Evolutionary conservation across 2,113 vertebrate species (phyloP), one percentile per base, ranked within the genome.

Genomic region (Setophaga kirtlandii): DNA sequence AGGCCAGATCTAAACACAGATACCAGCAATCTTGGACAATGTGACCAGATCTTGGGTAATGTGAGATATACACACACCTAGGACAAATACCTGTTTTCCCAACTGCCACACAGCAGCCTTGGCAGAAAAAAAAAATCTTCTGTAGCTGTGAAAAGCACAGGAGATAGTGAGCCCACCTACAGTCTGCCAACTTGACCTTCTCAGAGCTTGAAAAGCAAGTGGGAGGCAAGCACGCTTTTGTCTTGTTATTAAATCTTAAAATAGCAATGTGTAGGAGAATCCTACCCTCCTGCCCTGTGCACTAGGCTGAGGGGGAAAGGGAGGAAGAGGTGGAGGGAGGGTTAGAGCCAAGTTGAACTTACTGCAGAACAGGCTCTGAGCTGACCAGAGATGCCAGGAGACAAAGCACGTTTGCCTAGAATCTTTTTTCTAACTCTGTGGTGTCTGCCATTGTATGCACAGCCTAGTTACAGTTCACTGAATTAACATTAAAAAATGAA

Each of bases 251-350:
- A 92, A 81, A 87, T 30, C 91, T 82, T 87, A 95, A 96, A 95
- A 95, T 95, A 97, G 84, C 65, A 84, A 33, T 0, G 60, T 87
- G 94, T 91, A 94, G 93, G 93, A 96, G 84, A 96, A 84, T 58
- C 46, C 83, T 83, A 79, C 68, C 50, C 71, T 85, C 33, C 63
- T 85, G 83, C 42, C 89, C 86, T 71, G 18, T 60, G 83, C 80
- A 44, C 63, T 35, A 31, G 46, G 76, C 63, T 83, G 81, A n/a
- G 9, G 33, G 64, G 14, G 23, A 37, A 42, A 44, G 33, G 39
- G 49, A 53, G 27, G 16, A 67, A 28, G 13, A 21, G 9, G 28
- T 35, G 46, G n/a, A 31, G 27, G 21, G 2, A 52, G 25, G 33
- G 39, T 4, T 69, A 53, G 42, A 90, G 27, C 63, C 55, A 80